Evolutionary conservation across 2,797 vertebrate genomes (phyloP).

Genomic region (Acipenser ruthenus): DNA sequence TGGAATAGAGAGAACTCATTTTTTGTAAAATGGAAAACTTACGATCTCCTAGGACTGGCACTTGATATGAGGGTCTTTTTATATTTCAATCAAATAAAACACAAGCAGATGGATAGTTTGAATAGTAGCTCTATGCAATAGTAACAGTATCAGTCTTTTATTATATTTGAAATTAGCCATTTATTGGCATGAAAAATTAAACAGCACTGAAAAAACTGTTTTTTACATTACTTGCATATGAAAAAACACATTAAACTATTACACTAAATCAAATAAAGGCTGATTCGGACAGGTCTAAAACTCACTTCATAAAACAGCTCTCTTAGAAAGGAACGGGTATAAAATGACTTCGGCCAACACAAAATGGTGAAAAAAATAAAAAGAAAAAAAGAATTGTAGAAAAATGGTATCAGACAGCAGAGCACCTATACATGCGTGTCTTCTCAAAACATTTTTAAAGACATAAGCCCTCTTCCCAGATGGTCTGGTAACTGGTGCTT

Average conservation of each 20-base stretch:
- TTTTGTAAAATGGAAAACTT: background rate
- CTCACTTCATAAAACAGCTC: too few species aligned
- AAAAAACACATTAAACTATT: slow-evolving; percentile 51
- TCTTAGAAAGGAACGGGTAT: too few species aligned
- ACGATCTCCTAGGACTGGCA: slow-evolving; percentile 22
- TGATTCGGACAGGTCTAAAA: too few species aligned
- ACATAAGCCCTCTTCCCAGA: too few species aligned
- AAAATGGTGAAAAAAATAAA: too few species aligned
- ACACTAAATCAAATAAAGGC: slow-evolving; percentile 5
- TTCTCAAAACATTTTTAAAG: too few species aligned
- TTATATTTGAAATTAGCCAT: slow-evolving; percentile 56
- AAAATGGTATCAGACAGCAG: too few species aligned
- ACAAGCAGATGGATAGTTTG: slow-evolving; percentile 55
- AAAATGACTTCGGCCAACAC: too few species aligned
- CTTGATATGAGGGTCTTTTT: slow-evolving; percentile 32
- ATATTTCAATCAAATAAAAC: slow-evolving; percentile 46
- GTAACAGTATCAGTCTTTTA: slow-evolving; percentile 58
- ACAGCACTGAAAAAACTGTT: slow-evolving; percentile 38
- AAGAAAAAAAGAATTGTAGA: too few species aligned
- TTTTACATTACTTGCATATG: slow-evolving; percentile 47
- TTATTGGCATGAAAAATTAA: slow-evolving; percentile 43
- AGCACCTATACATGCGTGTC: too few species aligned
- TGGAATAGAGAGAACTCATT: background rate
- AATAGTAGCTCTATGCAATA: slow-evolving; percentile 55
- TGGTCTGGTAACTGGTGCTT: too few species aligned